Base-by-base conservation (phyloP, 2,113 vertebrate species). In the Geococcyx californianus region DNA sequence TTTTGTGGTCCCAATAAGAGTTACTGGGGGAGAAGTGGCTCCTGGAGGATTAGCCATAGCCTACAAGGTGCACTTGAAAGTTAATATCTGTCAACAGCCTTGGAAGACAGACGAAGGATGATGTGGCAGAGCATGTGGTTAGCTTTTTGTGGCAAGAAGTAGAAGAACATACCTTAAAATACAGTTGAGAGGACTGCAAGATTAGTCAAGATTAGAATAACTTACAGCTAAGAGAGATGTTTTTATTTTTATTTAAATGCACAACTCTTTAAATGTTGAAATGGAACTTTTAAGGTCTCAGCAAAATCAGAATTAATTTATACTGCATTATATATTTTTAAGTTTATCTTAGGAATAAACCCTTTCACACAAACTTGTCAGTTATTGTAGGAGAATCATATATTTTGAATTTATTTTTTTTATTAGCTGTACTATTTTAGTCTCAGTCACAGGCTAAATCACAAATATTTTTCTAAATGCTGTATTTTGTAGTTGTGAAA, bases 51-150 rank as follows among this genome's bases (percentile, higher is more conserved):
- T 45, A 66, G 24, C 52, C 1, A 2, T 38, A 62, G 80, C 29
- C 33, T 40, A 15, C 29, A 45, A 38, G 2, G 0, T 14, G 34
- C 11, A 5, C 52, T 77, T 89, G 69, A 45, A 56, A 3, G 16
- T 85, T 67, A 34, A 20, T 67, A 28, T 45, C 31, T 69, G 31
- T 55, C 34, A 56, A 4, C 33, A 40, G 45, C 21, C n/a, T 33
- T 64, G 23, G 45, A 49, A 72, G 69, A 59, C 31, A 34, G 10
- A 47, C 18, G 40, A 34, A 38, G 40, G 56, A 36, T 33, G 75
- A 40, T 33, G 75, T 0, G 1, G 15, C n/a, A 40, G 21, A 36
- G 36, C 36, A 77, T 33, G 13, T 0, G 1, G 6, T n/a, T 54
- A 55, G 42, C 16, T 60, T 64, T 76, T 29, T 33, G 38, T 6